Evolutionary conservation across 1,140 invertebrate species (phyloP), one percentile per base, ranked within the genome.

Genomic region (Drosophila sp.): DNA sequence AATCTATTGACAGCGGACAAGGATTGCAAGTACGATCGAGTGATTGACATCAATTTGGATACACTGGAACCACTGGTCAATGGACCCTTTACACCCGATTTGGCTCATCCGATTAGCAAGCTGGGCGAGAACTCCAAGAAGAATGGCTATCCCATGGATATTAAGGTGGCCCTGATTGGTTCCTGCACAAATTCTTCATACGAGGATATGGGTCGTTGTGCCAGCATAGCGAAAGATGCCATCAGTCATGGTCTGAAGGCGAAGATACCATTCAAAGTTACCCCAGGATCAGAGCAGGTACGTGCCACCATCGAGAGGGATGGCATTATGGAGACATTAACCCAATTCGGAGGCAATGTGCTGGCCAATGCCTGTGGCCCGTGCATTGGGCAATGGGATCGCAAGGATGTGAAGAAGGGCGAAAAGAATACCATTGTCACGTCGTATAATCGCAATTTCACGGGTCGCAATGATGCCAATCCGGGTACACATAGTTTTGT

Each of bases 361-460:
- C 93, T 99, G 72, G 99, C 99, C 0, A 99, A 99, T 93, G 99
- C 99, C 10, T 99, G 99, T 93, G 99, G 99, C 0, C 99, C 99
- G 2, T 99, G 99, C 93, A 99, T 99, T 92, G 98, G 99, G 35
- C 99, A 99, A 91, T 99, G 99, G 99, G 98, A 99, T 93, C 94
- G 97, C 58, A 94, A 98, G 90, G 99, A 99, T 92, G 96, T 99
- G 2, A 99, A 99, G 92, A 99, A 99, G 92, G 99, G 99, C 17
- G 98, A 99, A 67, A 99, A 99, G 93, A 99, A 99, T 92, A 99
- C 99, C 0, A 99, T 99, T 91, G 98, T 99, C 10, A 99, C 98
- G 3, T 99, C 99, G 0, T 99, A 99, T 94, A 99, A 99, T 93
- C 94, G 99, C 57, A 99, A 99, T 93, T 99, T 99, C 93, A 99